Percentiles rank a stretch among this genome's conserved stretches.
Conservation (phyloP, 2,888 invertebrate genomes). For the Drosophila nr. fundita region DNA sequence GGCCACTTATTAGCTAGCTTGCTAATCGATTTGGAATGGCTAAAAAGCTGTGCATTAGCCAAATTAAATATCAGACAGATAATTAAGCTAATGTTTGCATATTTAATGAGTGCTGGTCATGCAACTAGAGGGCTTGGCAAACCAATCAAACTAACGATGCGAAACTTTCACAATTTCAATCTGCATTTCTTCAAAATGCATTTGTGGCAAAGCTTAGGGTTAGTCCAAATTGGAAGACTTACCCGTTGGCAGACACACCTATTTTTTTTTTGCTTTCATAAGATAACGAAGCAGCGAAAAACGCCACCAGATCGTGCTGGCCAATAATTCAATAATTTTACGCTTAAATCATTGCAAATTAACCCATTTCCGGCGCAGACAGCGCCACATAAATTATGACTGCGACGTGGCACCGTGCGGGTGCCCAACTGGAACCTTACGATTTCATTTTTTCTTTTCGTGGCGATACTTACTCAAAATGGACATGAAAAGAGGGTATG, state of each 20-base stretch:
- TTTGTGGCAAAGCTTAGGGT: constrained; percentile 8
- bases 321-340: constrained; percentile 82
- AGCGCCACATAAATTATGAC: constrained; percentile 80
- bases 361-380: constrained; percentile 82
- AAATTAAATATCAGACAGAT: constrained; percentile 39
- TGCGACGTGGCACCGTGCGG: constrained; percentile 50
- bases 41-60: constrained; percentile 43
- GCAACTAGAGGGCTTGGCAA: constrained; percentile 54
- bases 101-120: constrained; percentile 51
- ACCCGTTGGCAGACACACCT: constrained; percentile 53
- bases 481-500: neutral
- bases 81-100: constrained; percentile 17
- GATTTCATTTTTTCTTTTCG: neutral
- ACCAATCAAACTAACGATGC: constrained; percentile 12
- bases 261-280: constrained; percentile 10
- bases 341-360: constrained; percentile 82
- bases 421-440: constrained; percentile 27
- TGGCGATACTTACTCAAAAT: neutral
- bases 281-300: constrained; percentile 58
- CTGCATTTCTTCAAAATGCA: constrained; percentile 70
- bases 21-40: constrained; percentile 16
- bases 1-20: neutral
- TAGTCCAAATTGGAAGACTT: constrained; percentile 25
- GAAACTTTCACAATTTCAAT: constrained; percentile 25
- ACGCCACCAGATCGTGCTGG: constrained; percentile 60